These are phyloP conservation scores for Caenorhabditis briggsae DNA, from an alignment of 1,140 invertebrate species.

Conservation along the genomic window DNA sequence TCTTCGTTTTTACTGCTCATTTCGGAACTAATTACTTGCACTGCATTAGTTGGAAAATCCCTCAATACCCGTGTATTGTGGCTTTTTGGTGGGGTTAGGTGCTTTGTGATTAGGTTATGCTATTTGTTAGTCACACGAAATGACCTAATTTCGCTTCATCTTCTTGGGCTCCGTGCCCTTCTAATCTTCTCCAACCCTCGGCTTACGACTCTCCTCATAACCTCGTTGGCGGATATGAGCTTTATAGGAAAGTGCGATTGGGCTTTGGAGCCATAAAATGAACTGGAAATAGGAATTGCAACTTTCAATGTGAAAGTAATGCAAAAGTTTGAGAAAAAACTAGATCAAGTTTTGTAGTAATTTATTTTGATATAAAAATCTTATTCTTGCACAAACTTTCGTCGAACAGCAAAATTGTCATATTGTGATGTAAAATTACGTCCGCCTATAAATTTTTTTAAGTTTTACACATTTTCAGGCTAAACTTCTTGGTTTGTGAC, in stretches of 20 bases:
- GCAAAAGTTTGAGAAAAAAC: too few relatives aligned
- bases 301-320: too few relatives aligned
- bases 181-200: constrained; percentile 39
- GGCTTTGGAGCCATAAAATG: not conserved
- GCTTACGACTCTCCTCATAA: not conserved
- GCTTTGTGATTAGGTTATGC: constrained; percentile 56
- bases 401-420: too few relatives aligned
- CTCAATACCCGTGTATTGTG: constrained; percentile 40
- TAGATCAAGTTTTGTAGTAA: too few relatives aligned
- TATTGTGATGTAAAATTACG: too few relatives aligned
- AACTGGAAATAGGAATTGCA: too few relatives aligned
- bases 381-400: too few relatives aligned
- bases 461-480: too few relatives aligned
- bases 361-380: too few relatives aligned
- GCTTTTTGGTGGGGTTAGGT: constrained; percentile 31
- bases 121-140: constrained; percentile 46
- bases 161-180: not conserved
- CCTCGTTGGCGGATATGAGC: not conserved
- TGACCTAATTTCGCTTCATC: constrained; percentile 35
- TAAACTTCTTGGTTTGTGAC: too few relatives aligned
- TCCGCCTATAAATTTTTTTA: too few relatives aligned
- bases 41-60: constrained; percentile 54
- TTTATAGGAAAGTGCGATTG: not conserved
- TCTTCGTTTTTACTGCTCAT: constrained; percentile 6
- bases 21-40: constrained; percentile 54